Base-by-base conservation (phyloP, 2,113 vertebrate genomes). In the Pycnonotus jocosus region DNA sequence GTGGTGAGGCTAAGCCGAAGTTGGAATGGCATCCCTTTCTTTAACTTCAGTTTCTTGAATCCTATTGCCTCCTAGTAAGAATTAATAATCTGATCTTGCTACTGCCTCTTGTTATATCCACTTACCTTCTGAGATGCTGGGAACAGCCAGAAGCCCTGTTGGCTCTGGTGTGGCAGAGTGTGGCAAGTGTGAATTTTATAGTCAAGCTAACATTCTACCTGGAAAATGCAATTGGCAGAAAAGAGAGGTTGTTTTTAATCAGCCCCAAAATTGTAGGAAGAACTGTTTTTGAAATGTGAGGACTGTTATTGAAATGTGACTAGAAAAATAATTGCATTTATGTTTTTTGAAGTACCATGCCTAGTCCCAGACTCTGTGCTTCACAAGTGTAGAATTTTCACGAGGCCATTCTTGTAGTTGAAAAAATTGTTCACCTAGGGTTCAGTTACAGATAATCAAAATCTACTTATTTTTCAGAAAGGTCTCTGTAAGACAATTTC, bases 241-340 rank as follows among this genome's bases (percentile, higher is more conserved):
- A 89, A 81, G 50, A 81, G 44, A 81, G 15, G 53, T 81, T 77
- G 35, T 72, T 91, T 90, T n/a, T 64, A 40, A 93, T 76, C 33
- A 69, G 21, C 15, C 12, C 16, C 37, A 30, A 89, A 86, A 72
- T 72, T 76, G 48, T 58, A 56, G 13, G 15, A 79, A 89, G 12
- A 24, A 65, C 37, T 85, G 37, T 57, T 95, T 93, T 69, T 31
- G 35, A 91, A 90, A 54, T 30, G 7, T 82, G 86, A 88, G 58
- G 22, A 58, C 33, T 93, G 27, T 62, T 94, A 92, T 88, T 22
- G 28, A 91, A 88, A 48, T n/a, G 11, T 84, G 85, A 85, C 79
- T 82, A 92, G 78, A 76, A 91, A 79, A 95, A 65, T 76, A 84
- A 93, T 76, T 85, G 65, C 48, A 53, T 91, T 86, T 65, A 47